Base-by-base conservation (phyloP, 2,888 invertebrate species). In the Charanyca ferruginea region DNA sequence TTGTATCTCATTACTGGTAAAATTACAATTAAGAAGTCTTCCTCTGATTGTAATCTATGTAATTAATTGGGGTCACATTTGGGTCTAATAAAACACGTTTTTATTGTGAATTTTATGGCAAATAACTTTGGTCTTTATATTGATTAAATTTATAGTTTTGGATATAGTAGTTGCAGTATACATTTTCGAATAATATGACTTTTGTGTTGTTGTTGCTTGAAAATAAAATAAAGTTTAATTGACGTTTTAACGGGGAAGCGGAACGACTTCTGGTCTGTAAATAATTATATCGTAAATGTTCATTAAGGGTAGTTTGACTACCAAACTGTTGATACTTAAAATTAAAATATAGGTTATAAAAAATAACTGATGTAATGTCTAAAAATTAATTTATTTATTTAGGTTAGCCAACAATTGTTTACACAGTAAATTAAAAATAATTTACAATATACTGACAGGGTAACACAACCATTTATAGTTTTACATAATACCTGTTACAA, bases 51-150 rank as follows among this genome's bases (percentile, higher is more conserved):
- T 70, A 63, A 85, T 84, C 85, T 59, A 2, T 20, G 18, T 73
- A 77, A 84, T 81, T 83, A 85, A 85, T 85, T 83, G 72, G 70
- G 71, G 74, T 76, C 66, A 73, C 44, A 79, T 76, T 73, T 48
- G 52, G 25, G 45, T 57, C 28, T 47, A 69, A 78, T 83, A 78
- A 80, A 82, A 83, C 71, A 79, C 75, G 57, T 73, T 76, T 83
- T 85, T 70, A 82, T 78, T 59, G 72, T 72, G 65, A 69, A 61
- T 83, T 82, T 85, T 73, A 83, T 81, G 69, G 72, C 79, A 70
- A 77, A 84, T 66, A 80, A 66, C 68, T 59, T 41, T 49, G 44
- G 38, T 49, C 65, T 63, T 77, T 81, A 73, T 75, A 62, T 77
- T 71, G 38, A 53, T 57, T 58, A 76, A 73, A 79, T 83, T 83